Conservation (phyloP, 2,113 vertebrate genomes). For the Etia nguti region DNA sequence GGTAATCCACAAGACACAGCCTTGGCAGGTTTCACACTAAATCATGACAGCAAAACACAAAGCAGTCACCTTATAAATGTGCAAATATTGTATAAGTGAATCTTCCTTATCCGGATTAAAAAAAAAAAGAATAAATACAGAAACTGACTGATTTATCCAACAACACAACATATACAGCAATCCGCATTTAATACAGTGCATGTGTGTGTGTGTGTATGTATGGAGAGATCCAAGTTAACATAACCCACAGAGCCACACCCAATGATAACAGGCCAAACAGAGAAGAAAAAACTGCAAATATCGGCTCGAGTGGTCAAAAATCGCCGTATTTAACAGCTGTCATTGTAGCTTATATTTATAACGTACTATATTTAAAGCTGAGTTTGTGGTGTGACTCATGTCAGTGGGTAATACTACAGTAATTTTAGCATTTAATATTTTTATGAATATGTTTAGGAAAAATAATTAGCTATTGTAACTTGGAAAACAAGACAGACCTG, state of each 20-base stretch:
- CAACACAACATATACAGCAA: background rate
- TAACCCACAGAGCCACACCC: background rate
- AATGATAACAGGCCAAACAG: background rate
- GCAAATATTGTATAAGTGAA: background rate
- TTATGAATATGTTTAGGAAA: background rate
- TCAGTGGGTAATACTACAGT: background rate
- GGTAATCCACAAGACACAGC: slow-evolving; percentile 30
- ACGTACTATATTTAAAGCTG: too few relatives aligned
- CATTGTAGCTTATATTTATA: background rate
- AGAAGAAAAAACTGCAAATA: background rate
- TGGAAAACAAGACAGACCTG: background rate
- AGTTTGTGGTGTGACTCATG: background rate
- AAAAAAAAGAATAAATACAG: background rate
- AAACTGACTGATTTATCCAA: background rate
- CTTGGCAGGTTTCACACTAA: slow-evolving; percentile 10
- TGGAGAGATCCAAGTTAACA: background rate
- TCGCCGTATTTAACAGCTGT: background rate
- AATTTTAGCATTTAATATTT: background rate
- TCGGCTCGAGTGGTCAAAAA: fast-evolving
- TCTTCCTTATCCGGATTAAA: slow-evolving; percentile 17
- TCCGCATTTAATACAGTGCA: background rate
- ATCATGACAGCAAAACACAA: slow-evolving; percentile 27
- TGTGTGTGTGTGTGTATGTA: background rate
- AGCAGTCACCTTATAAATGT: slow-evolving; percentile 1
- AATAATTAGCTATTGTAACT: background rate